Evolutionary conservation across 2,113 vertebrate species (phyloP).

Genomic region (Lathamus discolor): DNA sequence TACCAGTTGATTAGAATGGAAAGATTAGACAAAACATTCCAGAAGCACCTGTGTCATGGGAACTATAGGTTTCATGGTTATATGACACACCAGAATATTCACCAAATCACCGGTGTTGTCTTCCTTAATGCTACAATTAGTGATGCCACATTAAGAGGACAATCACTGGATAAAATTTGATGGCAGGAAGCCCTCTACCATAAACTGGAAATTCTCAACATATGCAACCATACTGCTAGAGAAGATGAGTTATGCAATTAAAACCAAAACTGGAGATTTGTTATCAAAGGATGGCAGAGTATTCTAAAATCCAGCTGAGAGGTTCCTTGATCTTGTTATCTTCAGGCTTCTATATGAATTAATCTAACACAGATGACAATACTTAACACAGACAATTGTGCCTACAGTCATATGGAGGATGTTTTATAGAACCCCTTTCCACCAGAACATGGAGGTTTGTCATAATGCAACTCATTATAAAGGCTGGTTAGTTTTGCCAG

Average conservation of each 20-base stretch:
- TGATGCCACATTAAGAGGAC: neutral
- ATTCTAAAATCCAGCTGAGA: slow-evolving; percentile 39
- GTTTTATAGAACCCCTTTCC: neutral
- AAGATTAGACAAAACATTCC: slow-evolving; percentile 5
- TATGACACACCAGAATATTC: neutral
- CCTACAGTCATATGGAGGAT: neutral
- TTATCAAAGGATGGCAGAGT: slow-evolving; percentile 13
- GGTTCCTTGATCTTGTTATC: neutral
- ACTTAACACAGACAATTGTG: neutral
- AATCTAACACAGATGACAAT: slow-evolving; percentile 17
- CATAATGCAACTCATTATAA: neutral
- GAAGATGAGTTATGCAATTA: slow-evolving; percentile 20
- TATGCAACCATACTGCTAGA: neutral
- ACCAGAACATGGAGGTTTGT: neutral
- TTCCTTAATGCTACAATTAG: slow-evolving; percentile 25
- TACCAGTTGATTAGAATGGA: neutral
- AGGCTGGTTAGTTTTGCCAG: neutral
- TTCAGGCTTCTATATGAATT: neutral
- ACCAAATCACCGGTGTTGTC: neutral
- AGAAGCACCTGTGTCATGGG: neutral
- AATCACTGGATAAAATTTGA: neutral
- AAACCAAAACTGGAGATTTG: slow-evolving; percentile 20
- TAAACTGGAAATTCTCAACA: slow-evolving; percentile 21
- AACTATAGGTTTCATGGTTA: neutral
- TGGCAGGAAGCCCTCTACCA: neutral